Conservation (phyloP, 2,888 invertebrate species). For the Epicampocera succincta region DNA sequence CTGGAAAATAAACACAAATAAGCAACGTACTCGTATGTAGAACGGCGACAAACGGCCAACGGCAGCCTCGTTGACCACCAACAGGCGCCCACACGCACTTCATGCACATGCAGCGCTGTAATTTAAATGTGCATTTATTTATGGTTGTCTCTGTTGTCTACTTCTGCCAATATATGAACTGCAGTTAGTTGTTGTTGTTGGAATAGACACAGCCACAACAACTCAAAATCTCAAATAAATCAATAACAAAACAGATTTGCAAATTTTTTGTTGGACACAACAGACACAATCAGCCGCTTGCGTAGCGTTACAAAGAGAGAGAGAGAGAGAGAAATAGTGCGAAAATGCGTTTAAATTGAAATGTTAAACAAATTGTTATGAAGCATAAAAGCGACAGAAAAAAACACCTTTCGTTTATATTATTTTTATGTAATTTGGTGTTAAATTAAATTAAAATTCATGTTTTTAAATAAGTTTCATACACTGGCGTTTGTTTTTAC, state of each 20-base stretch:
- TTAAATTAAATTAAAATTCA: conserved; percentile 55
- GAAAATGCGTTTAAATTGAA: conserved; percentile 56
- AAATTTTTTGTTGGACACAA: conserved; percentile 22
- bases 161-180: conserved; percentile 60
- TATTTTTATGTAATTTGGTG: conserved; percentile 28
- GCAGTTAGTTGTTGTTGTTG: conserved; percentile 35
- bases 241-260: conserved; percentile 12
- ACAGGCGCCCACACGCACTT: conserved; percentile 65
- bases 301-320: background rate
- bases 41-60: conserved; percentile 37
- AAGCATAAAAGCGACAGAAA: background rate
- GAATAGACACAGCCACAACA: conserved; percentile 24
- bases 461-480: conserved; percentile 49
- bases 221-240: conserved; percentile 37
- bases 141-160: conserved; percentile 23
- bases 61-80: conserved; percentile 52
- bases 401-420: background rate
- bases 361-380: conserved; percentile 49
- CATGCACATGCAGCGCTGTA: conserved; percentile 43
- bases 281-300: no score
- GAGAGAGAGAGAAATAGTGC: conserved; percentile 13
- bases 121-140: conserved; percentile 39
- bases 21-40: conserved; percentile 32
- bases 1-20: conserved; percentile 13
- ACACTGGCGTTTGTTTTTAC: conserved; percentile 18